Evolutionary conservation across 2,113 vertebrate species (phyloP).

Genomic region (Pollimyrus isidori): DNA sequence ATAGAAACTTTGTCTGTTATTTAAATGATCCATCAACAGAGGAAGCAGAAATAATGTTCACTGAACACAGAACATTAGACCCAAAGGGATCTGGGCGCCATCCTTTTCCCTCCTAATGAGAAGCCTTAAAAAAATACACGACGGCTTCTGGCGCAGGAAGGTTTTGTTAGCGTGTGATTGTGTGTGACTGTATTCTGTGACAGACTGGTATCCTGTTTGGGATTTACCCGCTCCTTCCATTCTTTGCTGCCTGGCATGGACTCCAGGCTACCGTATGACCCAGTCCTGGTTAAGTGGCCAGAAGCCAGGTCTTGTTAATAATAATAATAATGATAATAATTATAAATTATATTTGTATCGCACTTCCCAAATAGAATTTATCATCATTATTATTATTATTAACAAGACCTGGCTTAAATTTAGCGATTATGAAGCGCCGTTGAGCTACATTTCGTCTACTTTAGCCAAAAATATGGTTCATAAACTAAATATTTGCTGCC

Average conservation of each 20-base stretch:
- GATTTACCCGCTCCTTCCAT: neutral
- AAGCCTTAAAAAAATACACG: neutral
- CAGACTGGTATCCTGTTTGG: neutral
- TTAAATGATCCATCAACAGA: conserved; percentile 5
- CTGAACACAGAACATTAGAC: neutral
- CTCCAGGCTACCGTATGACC: neutral
- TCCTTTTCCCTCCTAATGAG: conserved; percentile 1
- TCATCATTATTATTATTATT: no score
- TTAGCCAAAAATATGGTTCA: neutral
- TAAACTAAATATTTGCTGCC: neutral
- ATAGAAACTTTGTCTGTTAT: neutral
- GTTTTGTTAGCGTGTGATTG: neutral
- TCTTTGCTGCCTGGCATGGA: neutral
- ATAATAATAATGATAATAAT: no score
- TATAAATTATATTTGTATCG: no score
- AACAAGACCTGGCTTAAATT: no score
- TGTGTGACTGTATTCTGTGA: neutral
- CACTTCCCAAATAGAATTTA: no score
- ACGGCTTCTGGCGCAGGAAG: neutral
- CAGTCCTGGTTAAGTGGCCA: neutral
- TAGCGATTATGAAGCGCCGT: no score
- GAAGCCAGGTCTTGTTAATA: neutral
- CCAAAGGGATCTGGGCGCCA: neutral
- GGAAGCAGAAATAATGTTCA: conserved; percentile 10
- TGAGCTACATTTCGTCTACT: neutral